phyloP scores from a whole-genome alignment of 2,888 invertebrate species.

The Drosophila birchii region DNA sequence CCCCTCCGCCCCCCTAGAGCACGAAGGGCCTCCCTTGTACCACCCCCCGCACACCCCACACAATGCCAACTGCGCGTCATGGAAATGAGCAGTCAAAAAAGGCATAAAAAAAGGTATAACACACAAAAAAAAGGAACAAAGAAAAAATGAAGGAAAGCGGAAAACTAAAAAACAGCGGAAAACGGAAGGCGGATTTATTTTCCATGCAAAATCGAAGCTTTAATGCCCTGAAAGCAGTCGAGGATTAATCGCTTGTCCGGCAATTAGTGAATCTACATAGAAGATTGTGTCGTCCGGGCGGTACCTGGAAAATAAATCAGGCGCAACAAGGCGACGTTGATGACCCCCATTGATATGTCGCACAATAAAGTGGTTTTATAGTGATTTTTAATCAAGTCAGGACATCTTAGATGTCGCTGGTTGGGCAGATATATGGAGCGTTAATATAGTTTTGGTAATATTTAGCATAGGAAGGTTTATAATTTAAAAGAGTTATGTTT shows the following conservation, averaged over 20 bases:
- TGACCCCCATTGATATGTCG: slow-evolving; percentile 3
- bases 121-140: slow-evolving; percentile 28
- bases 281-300: slow-evolving; percentile 17
- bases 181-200: slow-evolving; percentile 45
- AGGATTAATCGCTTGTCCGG: slow-evolving; percentile 34
- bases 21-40: neutral
- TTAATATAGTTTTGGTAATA: neutral
- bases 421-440: neutral
- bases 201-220: slow-evolving; percentile 34
- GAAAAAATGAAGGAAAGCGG: slow-evolving; percentile 36
- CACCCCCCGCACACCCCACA: slow-evolving; percentile 55
- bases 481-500: neutral
- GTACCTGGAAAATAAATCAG: slow-evolving; percentile 17
- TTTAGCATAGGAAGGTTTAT: neutral
- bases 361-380: neutral
- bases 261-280: slow-evolving; percentile 35
- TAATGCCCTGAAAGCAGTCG: slow-evolving; percentile 35
- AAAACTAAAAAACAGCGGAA: slow-evolving; percentile 52
- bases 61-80: slow-evolving; percentile 80
- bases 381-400: slow-evolving; percentile 1
- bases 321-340: slow-evolving; percentile 2
- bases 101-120: slow-evolving; percentile 26
- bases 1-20: slow-evolving; percentile 51
- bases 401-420: neutral
- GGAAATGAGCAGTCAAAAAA: slow-evolving; percentile 77